Percentiles rank a stretch among this genome's conserved stretches.
Conservation (phyloP, 2,888 invertebrate genomes). For the Margaritifera margaritifera region DNA sequence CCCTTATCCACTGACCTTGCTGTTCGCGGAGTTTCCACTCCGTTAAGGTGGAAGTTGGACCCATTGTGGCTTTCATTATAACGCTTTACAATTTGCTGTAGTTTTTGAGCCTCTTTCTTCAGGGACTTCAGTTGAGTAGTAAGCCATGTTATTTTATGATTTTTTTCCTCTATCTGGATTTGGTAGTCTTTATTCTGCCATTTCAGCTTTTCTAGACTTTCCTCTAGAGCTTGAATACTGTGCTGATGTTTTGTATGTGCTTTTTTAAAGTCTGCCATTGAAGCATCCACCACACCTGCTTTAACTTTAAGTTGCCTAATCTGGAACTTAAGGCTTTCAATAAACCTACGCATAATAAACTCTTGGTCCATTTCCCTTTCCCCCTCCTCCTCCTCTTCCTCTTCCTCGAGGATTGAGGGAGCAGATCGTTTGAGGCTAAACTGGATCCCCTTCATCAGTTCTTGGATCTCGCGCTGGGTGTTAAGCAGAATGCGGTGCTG, state of each 20-base stretch:
- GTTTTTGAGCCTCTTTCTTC: conserved; percentile 44
- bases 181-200: conserved; percentile 37
- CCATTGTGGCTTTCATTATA: conserved; percentile 55
- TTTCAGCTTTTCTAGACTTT: conserved; percentile 35
- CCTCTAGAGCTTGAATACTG: conserved; percentile 38
- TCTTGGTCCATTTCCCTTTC: conserved; percentile 34
- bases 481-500: conserved; percentile 47
- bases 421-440: conserved; percentile 11
- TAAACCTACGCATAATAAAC: conserved; percentile 18
- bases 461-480: conserved; percentile 47
- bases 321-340: conserved; percentile 44
- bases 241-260: conserved; percentile 26
- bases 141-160: conserved; percentile 46
- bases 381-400: conserved; percentile 30
- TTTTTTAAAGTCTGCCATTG: conserved; percentile 26
- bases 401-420: conserved; percentile 16
- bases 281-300: conserved; percentile 32
- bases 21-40: conserved; percentile 31
- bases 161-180: conserved; percentile 27
- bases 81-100: conserved; percentile 49
- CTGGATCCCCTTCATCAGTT: conserved; percentile 37
- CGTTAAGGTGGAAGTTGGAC: conserved; percentile 51
- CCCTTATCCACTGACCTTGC: conserved; percentile 1
- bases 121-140: conserved; percentile 44
- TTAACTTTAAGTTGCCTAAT: conserved; percentile 39